These are phyloP conservation scores for rabbit (Oryctolagus cuniculus) DNA, from an alignment of 2,113 vertebrate species.

Conservation along the genomic window mOryCun1.1 NC_091437.1:1560001-1560500, in stretches of 20 bases:
- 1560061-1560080: slow-evolving; percentile 81
- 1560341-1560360: background rate
- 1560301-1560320: background rate
- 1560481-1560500: background rate
- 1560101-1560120: slow-evolving; percentile 74
- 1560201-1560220: too few species aligned
- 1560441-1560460: background rate
- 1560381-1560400: background rate
- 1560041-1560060: slow-evolving; percentile 80
- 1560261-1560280: background rate
- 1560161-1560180: background rate
- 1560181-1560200: background rate
- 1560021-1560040: slow-evolving; percentile 78
- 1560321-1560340: background rate
- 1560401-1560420: background rate
- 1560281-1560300: background rate
- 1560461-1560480: background rate
- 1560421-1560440: background rate
- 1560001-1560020: slow-evolving; percentile 41
- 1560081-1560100: slow-evolving; percentile 84
- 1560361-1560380: background rate
- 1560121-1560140: slow-evolving; percentile 43
- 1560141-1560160: background rate
- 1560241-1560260: background rate
- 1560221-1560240: background rate